Evolutionary conservation across 2,888 invertebrate genomes (phyloP).

Genomic region (Drosophila suboccidentalis): DNA sequence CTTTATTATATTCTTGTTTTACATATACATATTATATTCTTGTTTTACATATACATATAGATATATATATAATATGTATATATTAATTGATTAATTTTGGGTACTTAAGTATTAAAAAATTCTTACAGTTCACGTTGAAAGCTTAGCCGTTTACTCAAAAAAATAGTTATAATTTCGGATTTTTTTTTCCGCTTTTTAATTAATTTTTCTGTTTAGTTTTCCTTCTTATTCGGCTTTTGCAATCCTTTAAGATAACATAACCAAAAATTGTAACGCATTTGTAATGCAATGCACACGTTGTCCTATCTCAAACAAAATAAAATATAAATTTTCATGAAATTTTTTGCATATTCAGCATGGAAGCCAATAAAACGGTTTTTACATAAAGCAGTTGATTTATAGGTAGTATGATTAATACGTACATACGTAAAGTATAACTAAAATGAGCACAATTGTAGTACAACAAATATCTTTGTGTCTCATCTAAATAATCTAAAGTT

Average conservation of each 20-base stretch:
- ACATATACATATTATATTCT: slow-evolving; percentile 14
- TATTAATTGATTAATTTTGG: slow-evolving; percentile 44
- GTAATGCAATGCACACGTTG: slow-evolving; percentile 75
- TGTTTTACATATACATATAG: slow-evolving; percentile 11
- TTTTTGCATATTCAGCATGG: slow-evolving; percentile 69
- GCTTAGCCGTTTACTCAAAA: slow-evolving; percentile 66
- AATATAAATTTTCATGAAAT: slow-evolving; percentile 54
- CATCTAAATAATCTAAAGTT: slow-evolving; percentile 41
- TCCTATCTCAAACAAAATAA: slow-evolving; percentile 53
- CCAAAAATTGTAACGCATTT: slow-evolving; percentile 66
- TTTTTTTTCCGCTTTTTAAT: slow-evolving; percentile 8
- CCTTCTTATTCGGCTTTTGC: slow-evolving; percentile 23
- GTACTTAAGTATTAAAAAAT: slow-evolving; percentile 64
- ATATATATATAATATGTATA: slow-evolving; percentile 28
- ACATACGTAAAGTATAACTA: slow-evolving; percentile 60
- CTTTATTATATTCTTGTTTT: slow-evolving; percentile 17
- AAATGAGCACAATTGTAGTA: slow-evolving; percentile 50
- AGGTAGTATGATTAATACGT: slow-evolving; percentile 37
- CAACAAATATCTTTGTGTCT: slow-evolving; percentile 13
- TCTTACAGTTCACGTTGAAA: slow-evolving; percentile 67
- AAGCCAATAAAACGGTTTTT: slow-evolving; percentile 64
- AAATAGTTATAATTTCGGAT: slow-evolving; percentile 34
- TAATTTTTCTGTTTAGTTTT: not conserved
- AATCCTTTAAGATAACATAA: slow-evolving; percentile 26
- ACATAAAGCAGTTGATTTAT: slow-evolving; percentile 66